Base-by-base conservation (phyloP, 2,797 vertebrate genomes). In the Aplochiton taeniatus region DNA sequence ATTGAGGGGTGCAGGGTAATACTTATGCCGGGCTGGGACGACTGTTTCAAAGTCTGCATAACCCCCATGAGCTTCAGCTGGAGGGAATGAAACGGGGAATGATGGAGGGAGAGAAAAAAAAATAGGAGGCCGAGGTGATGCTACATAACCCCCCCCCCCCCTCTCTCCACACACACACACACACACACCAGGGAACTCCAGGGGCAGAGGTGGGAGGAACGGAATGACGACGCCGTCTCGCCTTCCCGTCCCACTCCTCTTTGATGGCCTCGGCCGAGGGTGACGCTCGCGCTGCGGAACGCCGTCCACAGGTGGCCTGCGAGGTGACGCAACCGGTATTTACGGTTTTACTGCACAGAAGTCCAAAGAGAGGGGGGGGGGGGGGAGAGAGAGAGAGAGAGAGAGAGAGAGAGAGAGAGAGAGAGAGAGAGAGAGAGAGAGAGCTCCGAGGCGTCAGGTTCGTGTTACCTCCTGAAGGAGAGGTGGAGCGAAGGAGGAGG, bases 1-100 rank as follows among this genome's bases (percentile, higher is more conserved):
- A 92, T 92, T 91, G 91, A 90, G 89, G 91, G 91, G 80, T 89
- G 87, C 75, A 90, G 85, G 84, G 88, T 90, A 86, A 91, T 89
- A 91, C 87, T 91, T 91, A 90, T 54, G 49, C 17, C 55, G 69
- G 82, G 82, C 83, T 77, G 80, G 83, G 88, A 87, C 84, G 86
- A 86, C 85, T 88, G 82, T 90, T 91, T 90, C 85, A 84, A 88
- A 85, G 81, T 91, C 91, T 91, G 85, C 79, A 84, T 89, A 92
- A 91, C 91, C 90, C 90, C 79, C 85, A 83, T 90, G 85, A 92
- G 91, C 89, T 85, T 90, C 91, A 89, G 90, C 91, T 16, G 8
- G 50, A 77, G 77, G 81, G 82, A 84, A 84, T 77, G 73, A 84
- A 73, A 79, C 73, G 79, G 78, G 59, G 68, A 31, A 41, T 57